Conservation (phyloP, 2,797 vertebrate genomes). For the Chrosomus eos region DNA sequence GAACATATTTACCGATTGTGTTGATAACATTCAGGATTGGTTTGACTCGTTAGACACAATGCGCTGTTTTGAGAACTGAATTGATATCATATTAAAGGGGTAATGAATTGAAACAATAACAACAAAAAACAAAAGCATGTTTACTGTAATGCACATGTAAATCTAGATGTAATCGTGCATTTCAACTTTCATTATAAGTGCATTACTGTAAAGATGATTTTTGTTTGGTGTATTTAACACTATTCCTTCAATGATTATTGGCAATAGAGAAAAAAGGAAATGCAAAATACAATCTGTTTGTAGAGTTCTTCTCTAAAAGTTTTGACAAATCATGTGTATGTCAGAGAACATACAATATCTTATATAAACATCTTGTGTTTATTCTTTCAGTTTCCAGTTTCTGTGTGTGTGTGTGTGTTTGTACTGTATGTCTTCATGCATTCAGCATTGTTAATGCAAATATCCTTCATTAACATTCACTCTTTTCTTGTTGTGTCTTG, state of each 20-base stretch:
- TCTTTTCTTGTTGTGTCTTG: not conserved
- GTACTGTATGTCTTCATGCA: slow-evolving; percentile 25
- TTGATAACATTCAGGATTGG: not conserved
- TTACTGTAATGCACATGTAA: not conserved
- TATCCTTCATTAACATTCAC: slow-evolving; percentile 3
- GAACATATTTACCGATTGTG: not conserved
- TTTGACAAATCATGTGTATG: not conserved
- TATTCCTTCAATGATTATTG: slow-evolving; percentile 1
- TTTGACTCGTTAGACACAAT: not conserved
- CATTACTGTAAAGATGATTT: slow-evolving; percentile 6
- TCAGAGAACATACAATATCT: not conserved
- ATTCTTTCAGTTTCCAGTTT: not conserved
- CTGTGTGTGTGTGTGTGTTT: not conserved
- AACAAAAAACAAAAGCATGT: not conserved
- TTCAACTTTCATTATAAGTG: not conserved
- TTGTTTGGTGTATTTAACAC: not conserved
- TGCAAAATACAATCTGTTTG: not conserved
- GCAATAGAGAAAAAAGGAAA: not conserved
- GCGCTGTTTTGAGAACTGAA: not conserved
- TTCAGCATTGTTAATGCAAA: not conserved
- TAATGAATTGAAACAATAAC: not conserved
- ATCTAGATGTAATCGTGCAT: not conserved
- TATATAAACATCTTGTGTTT: not conserved
- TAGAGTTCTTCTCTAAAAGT: not conserved
- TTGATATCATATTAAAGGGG: not conserved